These are phyloP conservation scores for Emys orbicularis DNA, from an alignment of 2,797 vertebrate genomes.

Conservation along the genomic window DNA sequence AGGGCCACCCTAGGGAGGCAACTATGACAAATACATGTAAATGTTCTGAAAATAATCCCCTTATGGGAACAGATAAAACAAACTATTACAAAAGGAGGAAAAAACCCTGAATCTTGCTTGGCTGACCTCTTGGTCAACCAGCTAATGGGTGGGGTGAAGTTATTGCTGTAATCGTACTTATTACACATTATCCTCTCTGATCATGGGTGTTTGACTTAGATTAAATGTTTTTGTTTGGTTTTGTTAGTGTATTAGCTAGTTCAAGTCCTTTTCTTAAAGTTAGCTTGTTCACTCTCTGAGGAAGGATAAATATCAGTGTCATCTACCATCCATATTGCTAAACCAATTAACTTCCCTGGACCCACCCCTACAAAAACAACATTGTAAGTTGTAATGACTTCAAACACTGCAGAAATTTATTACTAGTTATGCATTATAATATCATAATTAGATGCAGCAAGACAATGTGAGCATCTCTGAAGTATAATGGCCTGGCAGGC, in stretches of 20 bases:
- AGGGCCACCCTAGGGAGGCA: background rate
- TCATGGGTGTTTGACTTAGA: background rate
- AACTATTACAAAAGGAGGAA: background rate
- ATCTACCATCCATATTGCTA: background rate
- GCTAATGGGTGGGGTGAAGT: background rate
- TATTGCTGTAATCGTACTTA: background rate
- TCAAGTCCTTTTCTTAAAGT: conserved; percentile 25
- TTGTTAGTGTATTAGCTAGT: background rate
- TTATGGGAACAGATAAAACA: background rate
- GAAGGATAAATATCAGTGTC: background rate
- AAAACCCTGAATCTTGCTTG: conserved; percentile 10
- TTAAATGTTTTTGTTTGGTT: background rate
- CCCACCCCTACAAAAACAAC: background rate
- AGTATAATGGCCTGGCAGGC: accelerated
- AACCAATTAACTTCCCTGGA: background rate
- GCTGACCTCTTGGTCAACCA: background rate
- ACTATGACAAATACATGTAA: conserved; percentile 37
- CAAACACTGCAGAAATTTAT: conserved; percentile 1
- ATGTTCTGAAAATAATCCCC: conserved; percentile 40
- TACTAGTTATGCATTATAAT: accelerated
- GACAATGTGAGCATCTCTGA: background rate
- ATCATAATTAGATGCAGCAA: background rate
- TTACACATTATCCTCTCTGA: background rate
- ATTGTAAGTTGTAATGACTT: background rate
- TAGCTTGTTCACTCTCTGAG: background rate